Percentiles rank a stretch among this genome's conserved stretches.
Evolutionary conservation across 2,888 invertebrate species (phyloP).

Genomic region (Caenorhabditis wallacei): DNA sequence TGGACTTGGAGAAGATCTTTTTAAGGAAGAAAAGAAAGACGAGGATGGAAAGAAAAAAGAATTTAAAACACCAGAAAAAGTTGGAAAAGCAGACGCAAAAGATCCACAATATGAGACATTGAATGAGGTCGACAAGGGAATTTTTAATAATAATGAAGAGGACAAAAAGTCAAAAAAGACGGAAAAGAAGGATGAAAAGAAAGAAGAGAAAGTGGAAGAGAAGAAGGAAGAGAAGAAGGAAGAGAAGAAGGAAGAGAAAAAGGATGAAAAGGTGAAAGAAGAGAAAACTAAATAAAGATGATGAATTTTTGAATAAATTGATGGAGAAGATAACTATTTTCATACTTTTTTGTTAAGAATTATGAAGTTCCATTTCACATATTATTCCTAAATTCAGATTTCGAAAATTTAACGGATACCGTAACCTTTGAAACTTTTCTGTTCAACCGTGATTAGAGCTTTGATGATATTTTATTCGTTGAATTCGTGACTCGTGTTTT

Average conservation of each 20-base stretch:
- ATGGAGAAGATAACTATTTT: not conserved
- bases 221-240: conserved; percentile 32
- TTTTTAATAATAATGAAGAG: conserved; percentile 64
- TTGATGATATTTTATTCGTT: no score
- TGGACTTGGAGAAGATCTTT: conserved; percentile 65
- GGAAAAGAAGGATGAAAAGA: conserved; percentile 29
- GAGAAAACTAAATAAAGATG: conserved; percentile 12
- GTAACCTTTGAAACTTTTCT: no score
- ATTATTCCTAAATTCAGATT: no score
- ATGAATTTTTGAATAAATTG: not conserved
- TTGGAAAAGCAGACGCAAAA: conserved; percentile 66
- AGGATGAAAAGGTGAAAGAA: conserved; percentile 9
- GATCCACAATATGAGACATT: conserved; percentile 71
- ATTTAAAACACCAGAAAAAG: conserved; percentile 67
- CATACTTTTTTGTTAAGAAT: not conserved
- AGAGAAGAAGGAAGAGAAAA: conserved; percentile 24
- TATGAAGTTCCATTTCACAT: no score
- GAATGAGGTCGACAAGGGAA: conserved; percentile 66
- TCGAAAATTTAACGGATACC: no score
- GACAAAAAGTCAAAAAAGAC: conserved; percentile 36
- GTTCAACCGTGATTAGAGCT: no score
- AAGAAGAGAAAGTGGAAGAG: conserved; percentile 34
- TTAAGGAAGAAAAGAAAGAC: conserved; percentile 58
- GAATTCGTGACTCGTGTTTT: no score
- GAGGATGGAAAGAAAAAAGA: conserved; percentile 67